These are phyloP conservation scores for Acholoe squamosa DNA, from an alignment of 2,888 invertebrate genomes.

Conservation along the genomic window DNA sequence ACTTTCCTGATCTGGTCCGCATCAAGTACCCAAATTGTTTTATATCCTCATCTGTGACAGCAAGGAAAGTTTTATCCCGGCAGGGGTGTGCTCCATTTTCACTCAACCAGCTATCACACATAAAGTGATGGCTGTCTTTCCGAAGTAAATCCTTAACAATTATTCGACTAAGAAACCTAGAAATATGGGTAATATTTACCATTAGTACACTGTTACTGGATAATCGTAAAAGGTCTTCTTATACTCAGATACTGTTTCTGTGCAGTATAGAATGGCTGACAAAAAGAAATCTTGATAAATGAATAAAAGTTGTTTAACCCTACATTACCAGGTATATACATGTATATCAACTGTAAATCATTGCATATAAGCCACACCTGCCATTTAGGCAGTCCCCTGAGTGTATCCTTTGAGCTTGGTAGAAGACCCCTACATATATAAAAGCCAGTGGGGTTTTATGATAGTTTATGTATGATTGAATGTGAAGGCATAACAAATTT, in stretches of 20 bases:
- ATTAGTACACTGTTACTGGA: no score
- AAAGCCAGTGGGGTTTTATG: no score
- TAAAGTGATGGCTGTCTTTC: conserved; percentile 76
- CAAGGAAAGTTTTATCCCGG: conserved; percentile 65
- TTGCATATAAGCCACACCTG: no score
- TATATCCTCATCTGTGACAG: conserved; percentile 4
- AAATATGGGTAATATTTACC: not conserved
- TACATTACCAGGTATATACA: no score
- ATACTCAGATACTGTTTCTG: no score
- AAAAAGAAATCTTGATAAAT: no score
- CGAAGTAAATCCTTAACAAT: conserved; percentile 80
- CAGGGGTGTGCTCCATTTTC: conserved; percentile 79
- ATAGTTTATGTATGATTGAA: not conserved
- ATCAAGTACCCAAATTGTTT: conserved; percentile 62
- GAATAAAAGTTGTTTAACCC: no score
- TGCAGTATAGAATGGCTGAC: no score
- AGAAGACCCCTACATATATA: no score
- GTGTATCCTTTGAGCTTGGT: no score
- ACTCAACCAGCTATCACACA: conserved; percentile 79
- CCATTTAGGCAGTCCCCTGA: no score
- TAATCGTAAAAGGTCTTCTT: no score
- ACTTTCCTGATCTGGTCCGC: conserved; percentile 58
- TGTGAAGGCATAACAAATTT: not conserved
- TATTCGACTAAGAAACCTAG: conserved; percentile 79
- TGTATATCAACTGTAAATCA: not conserved